These are phyloP conservation scores for Tragelaphus eurycerus DNA, from an alignment of 2,797 vertebrate genomes.

Conservation along the genomic window DNA sequence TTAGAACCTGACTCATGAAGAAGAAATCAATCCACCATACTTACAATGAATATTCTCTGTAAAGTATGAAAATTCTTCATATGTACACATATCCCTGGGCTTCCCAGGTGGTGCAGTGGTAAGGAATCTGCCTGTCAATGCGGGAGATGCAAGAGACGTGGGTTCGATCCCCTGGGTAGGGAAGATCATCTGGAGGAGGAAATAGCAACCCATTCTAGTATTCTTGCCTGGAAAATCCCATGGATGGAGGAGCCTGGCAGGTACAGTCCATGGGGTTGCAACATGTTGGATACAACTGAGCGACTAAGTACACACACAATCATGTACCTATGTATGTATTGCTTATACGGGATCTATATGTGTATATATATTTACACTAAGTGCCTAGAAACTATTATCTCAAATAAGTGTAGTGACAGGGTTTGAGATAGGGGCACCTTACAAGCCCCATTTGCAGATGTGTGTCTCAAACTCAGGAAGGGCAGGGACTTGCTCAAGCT, in stretches of 20 bases:
- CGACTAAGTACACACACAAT: rapidly evolving
- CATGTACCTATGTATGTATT: rapidly evolving
- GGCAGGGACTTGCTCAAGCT: not conserved
- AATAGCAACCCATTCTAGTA: not conserved
- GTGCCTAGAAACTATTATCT: not conserved
- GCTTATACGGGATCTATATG: not conserved
- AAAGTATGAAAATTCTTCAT: not conserved
- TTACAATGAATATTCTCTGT: not conserved
- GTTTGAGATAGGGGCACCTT: not conserved
- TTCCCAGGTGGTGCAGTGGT: not conserved
- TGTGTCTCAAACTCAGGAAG: not conserved
- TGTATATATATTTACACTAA: too few species aligned
- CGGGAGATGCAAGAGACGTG: not conserved
- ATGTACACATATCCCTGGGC: not conserved
- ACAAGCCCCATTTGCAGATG: not conserved
- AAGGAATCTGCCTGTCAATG: not conserved
- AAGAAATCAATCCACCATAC: not conserved
- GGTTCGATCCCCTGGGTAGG: not conserved
- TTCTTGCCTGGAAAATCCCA: not conserved
- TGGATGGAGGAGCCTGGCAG: not conserved
- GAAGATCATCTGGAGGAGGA: not conserved
- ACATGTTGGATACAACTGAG: not conserved
- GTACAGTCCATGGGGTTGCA: not conserved
- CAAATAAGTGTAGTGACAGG: not conserved
- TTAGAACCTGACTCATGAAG: not conserved